These are phyloP conservation scores for Eulithis testata DNA, from an alignment of 2,888 invertebrate species.

Conservation along the genomic window DNA sequence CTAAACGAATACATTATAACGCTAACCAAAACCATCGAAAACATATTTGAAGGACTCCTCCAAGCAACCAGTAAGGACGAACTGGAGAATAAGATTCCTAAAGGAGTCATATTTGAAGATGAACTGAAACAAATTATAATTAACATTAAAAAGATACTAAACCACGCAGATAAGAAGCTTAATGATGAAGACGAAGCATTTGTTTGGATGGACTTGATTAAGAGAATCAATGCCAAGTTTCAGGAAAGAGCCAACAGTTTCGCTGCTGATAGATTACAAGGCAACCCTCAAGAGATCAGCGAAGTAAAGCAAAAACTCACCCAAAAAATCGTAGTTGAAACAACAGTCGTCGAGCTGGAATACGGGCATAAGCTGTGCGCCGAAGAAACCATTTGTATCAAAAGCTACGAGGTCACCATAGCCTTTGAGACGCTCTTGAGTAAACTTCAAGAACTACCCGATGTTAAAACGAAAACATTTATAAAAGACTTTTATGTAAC, in stretches of 20 bases:
- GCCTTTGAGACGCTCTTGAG: slow-evolving; percentile 23
- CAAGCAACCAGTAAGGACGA: slow-evolving; percentile 37
- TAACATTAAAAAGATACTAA: slow-evolving; percentile 53
- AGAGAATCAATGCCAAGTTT: slow-evolving; percentile 61
- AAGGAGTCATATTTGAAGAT: slow-evolving; percentile 46
- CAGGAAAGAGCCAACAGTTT: slow-evolving; percentile 54
- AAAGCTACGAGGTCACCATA: slow-evolving; percentile 38
- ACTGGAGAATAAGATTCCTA: slow-evolving; percentile 21
- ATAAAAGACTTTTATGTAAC: slow-evolving; percentile 40
- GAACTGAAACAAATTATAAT: slow-evolving; percentile 51
- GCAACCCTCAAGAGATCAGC: slow-evolving; percentile 37
- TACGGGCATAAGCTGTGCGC: slow-evolving; percentile 58
- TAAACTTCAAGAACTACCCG: slow-evolving; percentile 22
- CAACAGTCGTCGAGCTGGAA: slow-evolving; percentile 56
- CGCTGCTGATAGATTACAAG: slow-evolving; percentile 47
- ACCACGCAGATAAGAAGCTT: slow-evolving; percentile 46
- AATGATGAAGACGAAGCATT: slow-evolving; percentile 46
- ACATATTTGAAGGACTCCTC: slow-evolving; percentile 51
- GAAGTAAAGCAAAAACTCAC: slow-evolving; percentile 49
- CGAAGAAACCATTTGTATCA: slow-evolving; percentile 56
- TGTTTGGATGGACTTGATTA: slow-evolving; percentile 60
- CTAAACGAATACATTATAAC: slow-evolving; percentile 60
- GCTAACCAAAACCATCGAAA: slow-evolving; percentile 54
- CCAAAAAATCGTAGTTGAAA: slow-evolving; percentile 55
- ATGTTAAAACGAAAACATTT: slow-evolving; percentile 36